Evolutionary conservation across 2,113 vertebrate genomes (phyloP).

Genomic region (Clarias macrocephalus): DNA sequence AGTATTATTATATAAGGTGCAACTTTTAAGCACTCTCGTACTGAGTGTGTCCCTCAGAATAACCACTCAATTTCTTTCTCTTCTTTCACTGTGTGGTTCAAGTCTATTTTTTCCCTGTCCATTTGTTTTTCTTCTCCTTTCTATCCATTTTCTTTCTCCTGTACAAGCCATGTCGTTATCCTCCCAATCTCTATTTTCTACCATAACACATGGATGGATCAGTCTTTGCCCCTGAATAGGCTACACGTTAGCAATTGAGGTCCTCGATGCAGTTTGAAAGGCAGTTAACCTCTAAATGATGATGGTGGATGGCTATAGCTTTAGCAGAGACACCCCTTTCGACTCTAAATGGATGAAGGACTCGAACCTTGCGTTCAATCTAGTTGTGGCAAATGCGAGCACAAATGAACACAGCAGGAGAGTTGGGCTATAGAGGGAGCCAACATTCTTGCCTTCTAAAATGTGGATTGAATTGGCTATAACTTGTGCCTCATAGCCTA

Average conservation of each 20-base stretch:
- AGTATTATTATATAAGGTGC: no score
- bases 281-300: constrained; percentile 57
- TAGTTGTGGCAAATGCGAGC: constrained; percentile 55
- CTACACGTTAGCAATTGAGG: constrained; percentile 24
- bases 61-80: constrained; percentile 9
- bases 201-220: constrained; percentile 7
- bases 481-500: constrained; percentile 50
- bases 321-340: constrained; percentile 46
- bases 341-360: constrained; percentile 54
- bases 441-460: constrained; percentile 44
- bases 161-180: constrained; percentile 19
- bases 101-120: constrained; percentile 25
- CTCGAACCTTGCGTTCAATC: constrained; percentile 53
- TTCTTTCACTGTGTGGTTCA: neutral
- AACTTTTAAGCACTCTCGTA: constrained; percentile 39
- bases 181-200: constrained; percentile 26
- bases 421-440: constrained; percentile 4
- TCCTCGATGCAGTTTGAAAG: constrained; percentile 49
- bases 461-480: constrained; percentile 42
- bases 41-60: constrained; percentile 43
- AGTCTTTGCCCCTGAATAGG: constrained; percentile 30
- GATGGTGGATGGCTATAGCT: constrained; percentile 46
- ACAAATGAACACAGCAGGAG: constrained; percentile 63
- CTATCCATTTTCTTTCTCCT: constrained; percentile 4
- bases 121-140: constrained; percentile 2